phyloP scores from a whole-genome alignment of 2,113 vertebrate species.

The Paratilapia polleni region DNA sequence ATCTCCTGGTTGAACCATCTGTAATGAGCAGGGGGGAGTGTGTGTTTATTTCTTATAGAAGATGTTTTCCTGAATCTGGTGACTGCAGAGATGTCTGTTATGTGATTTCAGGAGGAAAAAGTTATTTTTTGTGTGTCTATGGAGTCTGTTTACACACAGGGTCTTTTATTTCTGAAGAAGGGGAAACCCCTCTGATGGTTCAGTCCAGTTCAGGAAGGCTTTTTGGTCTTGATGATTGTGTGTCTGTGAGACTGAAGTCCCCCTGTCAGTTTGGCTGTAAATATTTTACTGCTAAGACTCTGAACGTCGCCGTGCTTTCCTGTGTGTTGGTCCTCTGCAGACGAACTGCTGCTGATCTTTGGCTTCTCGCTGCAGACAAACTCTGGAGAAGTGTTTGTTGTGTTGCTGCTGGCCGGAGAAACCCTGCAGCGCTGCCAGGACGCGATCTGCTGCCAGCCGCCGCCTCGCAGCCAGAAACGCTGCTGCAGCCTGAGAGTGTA shows the following conservation, averaged over 20 bases:
- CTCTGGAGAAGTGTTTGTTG: conserved; percentile 1
- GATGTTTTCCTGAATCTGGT: neutral
- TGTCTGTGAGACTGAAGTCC: neutral
- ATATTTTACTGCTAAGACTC: neutral
- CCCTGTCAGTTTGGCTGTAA: neutral
- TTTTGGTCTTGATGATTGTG: neutral
- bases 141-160: neutral
- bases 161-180: no score
- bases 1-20: no score
- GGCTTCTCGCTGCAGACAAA: no score
- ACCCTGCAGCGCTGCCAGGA: conserved; percentile 33
- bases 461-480: neutral
- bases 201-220: neutral
- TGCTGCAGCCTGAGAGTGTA: neutral
- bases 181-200: neutral
- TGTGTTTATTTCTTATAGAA: neutral
- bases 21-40: neutral
- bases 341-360: neutral
- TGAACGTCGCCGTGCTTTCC: neutral
- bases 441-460: neutral
- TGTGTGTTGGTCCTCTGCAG: neutral
- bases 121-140: neutral
- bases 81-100: neutral
- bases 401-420: conserved; percentile 31
- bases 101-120: neutral